Evolutionary conservation across 2,888 invertebrate genomes (phyloP).

Genomic region (Drosophila borborema): DNA sequence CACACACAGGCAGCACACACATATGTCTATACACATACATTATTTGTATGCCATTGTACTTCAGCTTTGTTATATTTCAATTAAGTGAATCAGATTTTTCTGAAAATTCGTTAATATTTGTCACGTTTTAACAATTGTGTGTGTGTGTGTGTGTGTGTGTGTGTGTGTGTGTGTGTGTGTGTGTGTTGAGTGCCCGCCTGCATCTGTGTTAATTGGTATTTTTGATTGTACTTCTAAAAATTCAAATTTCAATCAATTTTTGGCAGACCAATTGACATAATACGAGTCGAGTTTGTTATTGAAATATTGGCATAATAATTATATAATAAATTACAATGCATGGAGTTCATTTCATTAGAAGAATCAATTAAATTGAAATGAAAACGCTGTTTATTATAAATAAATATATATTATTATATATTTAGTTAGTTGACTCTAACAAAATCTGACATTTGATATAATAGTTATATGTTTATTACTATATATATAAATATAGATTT

Average conservation of each 20-base stretch:
- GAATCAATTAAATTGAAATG: background rate
- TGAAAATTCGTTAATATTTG: conserved; percentile 42
- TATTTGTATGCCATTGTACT: conserved; percentile 17
- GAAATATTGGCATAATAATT: background rate
- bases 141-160: conserved; percentile 2
- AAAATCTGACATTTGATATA: no score
- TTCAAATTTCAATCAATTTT: conserved; percentile 32
- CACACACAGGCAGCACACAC: background rate
- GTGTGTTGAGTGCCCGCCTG: background rate
- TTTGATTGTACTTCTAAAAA: conserved; percentile 16
- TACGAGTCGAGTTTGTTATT: background rate
- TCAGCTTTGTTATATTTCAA: conserved; percentile 58
- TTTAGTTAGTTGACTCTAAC: no score
- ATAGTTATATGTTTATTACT: no score
- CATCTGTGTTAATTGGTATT: conserved; percentile 39
- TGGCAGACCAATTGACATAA: background rate
- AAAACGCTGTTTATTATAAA: background rate
- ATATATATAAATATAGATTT: no score
- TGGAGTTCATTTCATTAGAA: background rate
- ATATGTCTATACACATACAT: background rate
- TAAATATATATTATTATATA: background rate
- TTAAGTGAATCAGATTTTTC: conserved; percentile 47
- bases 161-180: conserved; percentile 1
- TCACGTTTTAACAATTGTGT: conserved; percentile 43
- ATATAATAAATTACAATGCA: conserved; percentile 7